These are phyloP conservation scores for Hypocryptadius cinnamomeus DNA, from an alignment of 2,113 vertebrate genomes.

Conservation along the genomic window DNA sequence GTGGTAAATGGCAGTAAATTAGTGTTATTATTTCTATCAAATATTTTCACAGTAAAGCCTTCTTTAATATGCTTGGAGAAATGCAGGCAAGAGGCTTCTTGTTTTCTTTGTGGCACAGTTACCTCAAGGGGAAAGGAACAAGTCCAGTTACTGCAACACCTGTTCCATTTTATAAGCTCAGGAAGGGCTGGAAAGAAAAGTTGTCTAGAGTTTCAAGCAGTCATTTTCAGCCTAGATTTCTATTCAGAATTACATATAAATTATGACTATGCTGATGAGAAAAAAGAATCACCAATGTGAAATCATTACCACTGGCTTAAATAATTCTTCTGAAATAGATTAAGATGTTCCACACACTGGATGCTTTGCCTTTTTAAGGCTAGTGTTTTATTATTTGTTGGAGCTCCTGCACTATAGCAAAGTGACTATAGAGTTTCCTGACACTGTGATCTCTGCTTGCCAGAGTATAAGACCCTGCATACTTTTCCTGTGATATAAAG, in stretches of 20 bases:
- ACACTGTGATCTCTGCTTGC: background rate
- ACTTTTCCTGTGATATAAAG: background rate
- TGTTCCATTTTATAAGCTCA: slow-evolving; percentile 4
- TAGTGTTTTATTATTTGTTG: background rate
- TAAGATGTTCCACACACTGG: background rate
- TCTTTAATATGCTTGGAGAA: background rate
- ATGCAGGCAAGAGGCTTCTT: background rate
- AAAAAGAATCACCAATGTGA: background rate
- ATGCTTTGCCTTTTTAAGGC: background rate
- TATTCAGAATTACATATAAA: background rate
- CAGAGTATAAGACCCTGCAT: background rate
- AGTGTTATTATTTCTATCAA: background rate
- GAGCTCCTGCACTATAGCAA: background rate
- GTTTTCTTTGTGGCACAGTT: background rate
- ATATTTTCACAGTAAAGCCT: background rate
- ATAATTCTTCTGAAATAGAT: background rate
- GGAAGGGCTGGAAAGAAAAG: background rate
- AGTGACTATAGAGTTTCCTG: background rate
- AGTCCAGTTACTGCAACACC: background rate
- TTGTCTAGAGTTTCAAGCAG: background rate
- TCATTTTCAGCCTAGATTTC: background rate
- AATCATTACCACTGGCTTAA: background rate
- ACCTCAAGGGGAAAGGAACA: background rate
- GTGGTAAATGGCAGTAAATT: background rate
- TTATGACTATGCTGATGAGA: background rate